These are phyloP conservation scores for Omphaloscelis lunosa DNA, from an alignment of 2,888 invertebrate genomes.

Conservation along the genomic window DNA sequence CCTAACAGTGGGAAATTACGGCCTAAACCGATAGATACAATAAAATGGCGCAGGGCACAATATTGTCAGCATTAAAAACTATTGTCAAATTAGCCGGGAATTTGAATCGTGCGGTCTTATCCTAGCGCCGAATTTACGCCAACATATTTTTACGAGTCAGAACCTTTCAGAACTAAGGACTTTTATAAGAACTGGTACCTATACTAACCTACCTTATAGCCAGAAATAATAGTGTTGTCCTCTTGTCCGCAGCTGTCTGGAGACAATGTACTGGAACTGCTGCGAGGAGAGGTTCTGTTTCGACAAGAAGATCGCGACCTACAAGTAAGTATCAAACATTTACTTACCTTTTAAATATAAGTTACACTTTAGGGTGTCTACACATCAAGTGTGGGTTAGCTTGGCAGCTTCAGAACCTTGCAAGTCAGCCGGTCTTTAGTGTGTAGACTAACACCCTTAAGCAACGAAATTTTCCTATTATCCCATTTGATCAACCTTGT, in stretches of 20 bases:
- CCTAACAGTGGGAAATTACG: not conserved
- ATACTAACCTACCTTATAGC: not conserved
- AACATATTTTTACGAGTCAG: not conserved
- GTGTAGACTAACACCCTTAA: not conserved
- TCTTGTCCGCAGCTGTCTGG: conserved; percentile 91
- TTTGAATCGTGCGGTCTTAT: not conserved
- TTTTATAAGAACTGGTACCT: not conserved
- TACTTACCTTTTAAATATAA: not conserved
- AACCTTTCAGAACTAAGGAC: not conserved
- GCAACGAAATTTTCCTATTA: not conserved
- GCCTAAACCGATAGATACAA: not conserved
- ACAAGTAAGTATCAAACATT: conserved; percentile 80
- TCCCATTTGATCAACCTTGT: not conserved
- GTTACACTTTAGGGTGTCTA: not conserved
- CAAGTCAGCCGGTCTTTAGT: not conserved
- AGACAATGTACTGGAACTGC: conserved; percentile 94
- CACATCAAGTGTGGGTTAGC: not conserved
- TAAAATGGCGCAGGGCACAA: not conserved
- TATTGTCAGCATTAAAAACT: not conserved
- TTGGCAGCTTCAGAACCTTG: not conserved
- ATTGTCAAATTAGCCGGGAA: not conserved
- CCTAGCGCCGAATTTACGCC: not conserved
- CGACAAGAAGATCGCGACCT: conserved; percentile 93
- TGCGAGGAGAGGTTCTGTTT: conserved; percentile 94
- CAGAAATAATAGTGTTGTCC: not conserved